Conservation (phyloP, 1,140 invertebrate genomes). For the Hycleus cichorii region DNA sequence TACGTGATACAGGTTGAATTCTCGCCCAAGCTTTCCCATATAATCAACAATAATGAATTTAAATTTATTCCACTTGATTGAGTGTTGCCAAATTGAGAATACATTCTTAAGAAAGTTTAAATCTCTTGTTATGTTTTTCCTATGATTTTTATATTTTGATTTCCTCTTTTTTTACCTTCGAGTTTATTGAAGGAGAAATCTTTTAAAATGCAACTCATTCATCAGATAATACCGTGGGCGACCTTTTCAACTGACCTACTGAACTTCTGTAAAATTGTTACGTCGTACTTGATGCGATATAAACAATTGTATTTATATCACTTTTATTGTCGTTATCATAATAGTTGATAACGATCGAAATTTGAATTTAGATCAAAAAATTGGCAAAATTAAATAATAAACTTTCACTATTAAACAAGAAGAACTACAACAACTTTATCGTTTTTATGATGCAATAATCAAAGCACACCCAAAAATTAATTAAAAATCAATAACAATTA, state of each 20-base stretch:
- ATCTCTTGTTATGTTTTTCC: no score
- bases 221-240: slow-evolving; percentile 2
- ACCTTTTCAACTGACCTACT: slow-evolving; percentile 10
- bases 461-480: neutral
- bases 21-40: no score
- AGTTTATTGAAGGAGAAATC: neutral
- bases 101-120: no score
- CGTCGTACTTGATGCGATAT: neutral
- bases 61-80: no score
- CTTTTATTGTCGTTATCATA: neutral
- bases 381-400: neutral
- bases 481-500: neutral
- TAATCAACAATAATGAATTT: no score
- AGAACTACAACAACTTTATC: neutral
- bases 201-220: slow-evolving; percentile 11
- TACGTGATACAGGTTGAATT: no score
- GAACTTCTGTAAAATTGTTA: slow-evolving; percentile 12
- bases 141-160: no score
- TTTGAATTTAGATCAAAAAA: no score
- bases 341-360: no score
- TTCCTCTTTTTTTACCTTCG: no score
- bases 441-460: neutral
- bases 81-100: no score
- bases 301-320: neutral
- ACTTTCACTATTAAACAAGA: slow-evolving; percentile 4